Percentiles rank a stretch among this genome's conserved stretches.
These are phyloP conservation scores for Thamnophis elegans DNA, from an alignment of 2,797 vertebrate genomes.

Conservation along the genomic window DNA sequence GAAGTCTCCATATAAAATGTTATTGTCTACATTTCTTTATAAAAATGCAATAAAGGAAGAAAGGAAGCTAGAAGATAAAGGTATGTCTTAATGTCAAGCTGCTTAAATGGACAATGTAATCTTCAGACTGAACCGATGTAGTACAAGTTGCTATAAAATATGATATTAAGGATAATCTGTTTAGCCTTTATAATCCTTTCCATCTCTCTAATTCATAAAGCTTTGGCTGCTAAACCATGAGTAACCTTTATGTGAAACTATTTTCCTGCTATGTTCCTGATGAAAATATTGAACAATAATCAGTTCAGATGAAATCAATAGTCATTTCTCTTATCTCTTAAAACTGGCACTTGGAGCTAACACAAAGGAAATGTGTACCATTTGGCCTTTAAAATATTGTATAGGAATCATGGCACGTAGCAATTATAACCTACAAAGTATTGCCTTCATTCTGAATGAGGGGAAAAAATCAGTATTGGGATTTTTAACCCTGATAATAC, in stretches of 20 bases:
- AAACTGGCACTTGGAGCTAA: constrained; percentile 28
- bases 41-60: background rate
- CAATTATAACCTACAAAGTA: constrained; percentile 20
- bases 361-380: constrained; percentile 13
- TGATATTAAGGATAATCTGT: constrained; percentile 42
- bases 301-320: constrained; percentile 24
- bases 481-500: constrained; percentile 52
- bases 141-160: constrained; percentile 39
- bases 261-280: background rate
- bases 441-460: constrained; percentile 40
- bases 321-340: constrained; percentile 18
- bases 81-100: background rate
- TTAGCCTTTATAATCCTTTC: constrained; percentile 58
- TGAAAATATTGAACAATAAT: background rate
- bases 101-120: constrained; percentile 28
- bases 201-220: constrained; percentile 43
- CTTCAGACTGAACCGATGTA: constrained; percentile 21
- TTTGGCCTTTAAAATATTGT: constrained; percentile 36
- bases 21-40: background rate
- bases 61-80: background rate
- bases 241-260: constrained; percentile 18
- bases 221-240: constrained; percentile 33
- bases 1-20: no score
- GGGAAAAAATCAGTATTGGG: constrained; percentile 26
- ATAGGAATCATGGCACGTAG: background rate